Evolutionary conservation across 2,113 vertebrate genomes (phyloP).

Genomic region (Apteryx owenii): DNA sequence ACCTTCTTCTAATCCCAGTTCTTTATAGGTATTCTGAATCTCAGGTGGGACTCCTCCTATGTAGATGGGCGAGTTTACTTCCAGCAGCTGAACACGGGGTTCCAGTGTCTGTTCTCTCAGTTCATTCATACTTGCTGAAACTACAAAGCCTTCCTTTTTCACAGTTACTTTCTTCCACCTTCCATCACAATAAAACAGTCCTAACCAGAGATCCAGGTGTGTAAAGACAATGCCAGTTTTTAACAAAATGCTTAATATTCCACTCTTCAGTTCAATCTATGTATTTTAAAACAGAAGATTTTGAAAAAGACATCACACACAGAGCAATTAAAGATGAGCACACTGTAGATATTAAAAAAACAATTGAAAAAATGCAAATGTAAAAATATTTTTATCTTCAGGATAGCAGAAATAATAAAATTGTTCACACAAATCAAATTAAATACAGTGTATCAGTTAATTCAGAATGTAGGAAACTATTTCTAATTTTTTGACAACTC

Average conservation of each 20-base stretch:
- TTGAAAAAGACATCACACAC: neutral
- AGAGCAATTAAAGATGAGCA: neutral
- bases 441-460: neutral
- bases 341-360: constrained; percentile 4
- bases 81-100: constrained; percentile 51
- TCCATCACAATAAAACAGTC: constrained; percentile 88
- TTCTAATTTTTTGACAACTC: neutral
- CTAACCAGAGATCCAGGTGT: constrained; percentile 84
- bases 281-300: constrained; percentile 34
- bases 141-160: constrained; percentile 74
- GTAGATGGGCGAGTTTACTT: constrained; percentile 83
- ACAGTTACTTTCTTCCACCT: constrained; percentile 85
- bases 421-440: neutral
- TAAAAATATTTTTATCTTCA: constrained; percentile 3
- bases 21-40: constrained; percentile 74
- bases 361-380: neutral
- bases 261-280: constrained; percentile 87
- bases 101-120: constrained; percentile 68
- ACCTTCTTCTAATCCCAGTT: constrained; percentile 83
- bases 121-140: constrained; percentile 79
- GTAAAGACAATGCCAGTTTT: constrained; percentile 73
- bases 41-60: constrained; percentile 83
- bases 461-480: neutral
- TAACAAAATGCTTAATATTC: constrained; percentile 81
- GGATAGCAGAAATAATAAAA: neutral